Base-by-base conservation (phyloP, 2,113 vertebrate species). In the Malurus melanocephalus region DNA sequence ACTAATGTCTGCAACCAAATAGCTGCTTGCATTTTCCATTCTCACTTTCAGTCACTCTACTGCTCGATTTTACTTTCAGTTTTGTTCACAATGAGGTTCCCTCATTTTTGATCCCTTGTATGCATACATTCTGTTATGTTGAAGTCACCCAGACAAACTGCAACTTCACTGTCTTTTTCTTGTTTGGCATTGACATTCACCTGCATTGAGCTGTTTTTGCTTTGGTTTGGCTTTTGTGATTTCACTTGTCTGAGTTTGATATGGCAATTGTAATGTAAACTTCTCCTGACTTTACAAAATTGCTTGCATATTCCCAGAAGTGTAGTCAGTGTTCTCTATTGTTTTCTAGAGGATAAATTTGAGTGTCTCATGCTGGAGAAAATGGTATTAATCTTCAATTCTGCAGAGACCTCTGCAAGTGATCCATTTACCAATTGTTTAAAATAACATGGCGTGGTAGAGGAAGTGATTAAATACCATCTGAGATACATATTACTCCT, bases 381-480 rank as follows among this genome's bases (percentile, higher is more conserved):
- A 84, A 88, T 69, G 77, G 52, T 81, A 91, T 92, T 91, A 91
- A 92, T 92, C 80, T 90, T 94, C 71, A 80, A 74, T 69, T 87
- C 93, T 80, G 35, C 68, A 85, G 87, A 90, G 79, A 77, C 66
- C 49, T 89, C 93, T 91, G 85, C 64, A 88, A 86, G 30, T 82
- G 72, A 88, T 89, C 85, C n/a, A 62, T 72, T 90, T 91, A 80
- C 51, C 72, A 68, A 4, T 82, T 91, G 67, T 94, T 94, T 93
- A 94, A 94, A 97, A 89, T 60, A 93, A 86, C 61, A 90, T 76
- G 74, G 65, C 51, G 71, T 60, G 20, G 18, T 80, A 64, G 46
- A 95, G 69, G 78, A 95, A 91, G 89, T 76, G 88, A 96, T 95
- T 93, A 93, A 94, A 94, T 95, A 93, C 95, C 49, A 83, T 79